Evolutionary conservation across 1,140 invertebrate species (phyloP).

Genomic region (Drosophila subpulchrella): DNA sequence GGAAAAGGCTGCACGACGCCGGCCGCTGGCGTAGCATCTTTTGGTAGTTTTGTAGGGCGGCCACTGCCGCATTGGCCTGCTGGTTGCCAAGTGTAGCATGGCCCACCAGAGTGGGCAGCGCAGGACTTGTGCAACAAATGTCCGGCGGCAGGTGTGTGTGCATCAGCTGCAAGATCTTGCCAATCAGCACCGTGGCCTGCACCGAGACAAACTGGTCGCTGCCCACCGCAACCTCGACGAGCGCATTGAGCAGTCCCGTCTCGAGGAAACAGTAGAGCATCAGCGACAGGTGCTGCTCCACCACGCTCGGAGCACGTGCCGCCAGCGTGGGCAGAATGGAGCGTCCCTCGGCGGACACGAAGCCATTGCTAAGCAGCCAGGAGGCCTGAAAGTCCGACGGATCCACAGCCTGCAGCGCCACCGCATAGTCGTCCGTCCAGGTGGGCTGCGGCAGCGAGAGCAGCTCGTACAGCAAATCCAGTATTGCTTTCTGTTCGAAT

Average conservation of each 20-base stretch:
- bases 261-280: conserved; percentile 94
- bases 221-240: conserved; percentile 95
- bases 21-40: conserved; percentile 91
- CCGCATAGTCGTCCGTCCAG: conserved; percentile 96
- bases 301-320: conserved; percentile 93
- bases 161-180: conserved; percentile 94
- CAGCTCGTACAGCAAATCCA: conserved; percentile 96
- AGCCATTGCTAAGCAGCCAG: conserved; percentile 96
- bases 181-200: conserved; percentile 94
- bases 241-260: conserved; percentile 93
- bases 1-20: conserved; percentile 91
- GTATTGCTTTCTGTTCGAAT: conserved; percentile 90
- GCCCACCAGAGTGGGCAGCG: conserved; percentile 91
- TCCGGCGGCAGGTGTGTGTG: conserved; percentile 93
- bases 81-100: conserved; percentile 91
- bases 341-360: conserved; percentile 95
- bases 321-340: conserved; percentile 92
- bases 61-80: conserved; percentile 92
- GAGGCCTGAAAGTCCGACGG: conserved; percentile 91
- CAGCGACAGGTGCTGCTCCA: conserved; percentile 95
- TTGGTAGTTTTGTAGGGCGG: conserved; percentile 91
- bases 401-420: conserved; percentile 94
- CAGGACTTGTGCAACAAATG: conserved; percentile 92
- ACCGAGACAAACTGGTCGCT: conserved; percentile 95
- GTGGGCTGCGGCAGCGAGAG: conserved; percentile 93